phyloP scores from a whole-genome alignment of 2,113 vertebrate genomes.

The Martes martes region DNA sequence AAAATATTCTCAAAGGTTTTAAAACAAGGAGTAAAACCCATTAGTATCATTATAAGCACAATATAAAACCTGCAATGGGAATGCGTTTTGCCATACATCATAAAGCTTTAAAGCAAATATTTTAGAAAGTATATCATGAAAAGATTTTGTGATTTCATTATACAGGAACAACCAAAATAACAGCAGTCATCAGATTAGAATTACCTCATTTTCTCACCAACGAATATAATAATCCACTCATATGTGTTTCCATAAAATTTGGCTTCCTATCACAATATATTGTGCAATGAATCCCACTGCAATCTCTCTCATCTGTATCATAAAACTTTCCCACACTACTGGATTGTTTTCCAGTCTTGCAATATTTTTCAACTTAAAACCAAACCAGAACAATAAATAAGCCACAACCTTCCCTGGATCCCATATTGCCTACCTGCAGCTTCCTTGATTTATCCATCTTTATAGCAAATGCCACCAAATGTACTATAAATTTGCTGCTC shows the following conservation, averaged over 20 bases:
- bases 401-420: not conserved
- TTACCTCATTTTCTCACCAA: not conserved
- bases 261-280: not conserved
- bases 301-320: not conserved
- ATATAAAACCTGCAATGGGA: not conserved
- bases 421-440: not conserved
- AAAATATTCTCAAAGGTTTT: not conserved
- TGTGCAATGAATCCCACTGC: not conserved
- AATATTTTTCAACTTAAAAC: not conserved
- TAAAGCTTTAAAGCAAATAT: conserved; percentile 29
- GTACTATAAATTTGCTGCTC: not conserved
- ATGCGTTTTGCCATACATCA: not conserved
- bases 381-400: not conserved
- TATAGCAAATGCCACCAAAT: not conserved
- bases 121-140: conserved; percentile 14
- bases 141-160: not conserved
- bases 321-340: not conserved
- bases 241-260: not conserved
- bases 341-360: not conserved
- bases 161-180: conserved; percentile 7
- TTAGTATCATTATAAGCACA: not conserved
- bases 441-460: not conserved
- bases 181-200: not conserved
- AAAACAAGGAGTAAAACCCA: not conserved
- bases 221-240: not conserved